Base-by-base conservation (phyloP, 2,888 invertebrate species). In the Microdon myrmicae region DNA sequence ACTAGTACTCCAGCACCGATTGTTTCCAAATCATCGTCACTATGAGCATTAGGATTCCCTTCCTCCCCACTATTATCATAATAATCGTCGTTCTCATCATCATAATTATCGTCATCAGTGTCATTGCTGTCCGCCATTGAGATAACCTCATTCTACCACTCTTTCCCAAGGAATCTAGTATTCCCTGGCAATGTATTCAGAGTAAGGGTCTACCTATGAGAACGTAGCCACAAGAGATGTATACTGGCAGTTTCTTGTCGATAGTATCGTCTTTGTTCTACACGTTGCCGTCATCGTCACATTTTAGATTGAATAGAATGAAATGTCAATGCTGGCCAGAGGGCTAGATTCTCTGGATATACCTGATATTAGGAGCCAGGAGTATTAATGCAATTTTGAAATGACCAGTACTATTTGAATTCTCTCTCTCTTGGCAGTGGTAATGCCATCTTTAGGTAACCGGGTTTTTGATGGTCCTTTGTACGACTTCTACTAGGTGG, bases 241-340 rank as follows among this genome's bases (percentile, higher is more conserved):
- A 13, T 38, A 17, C 39, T 23, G 58, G n/a, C 16, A 32, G 34
- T 28, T 47, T 39, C 45, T 31, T 26, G 28, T 35, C 16, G 39
- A 53, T 53, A 28, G 34, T 44, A 55, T 56, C 67, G 51, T 34
- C 55, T 49, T 31, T 37, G 17, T 61, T 20, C 41, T 25, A 25
- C 10, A 25, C 49, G 17, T 29, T 35, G 32, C 34, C 44, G 20
- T 61, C 56, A 34, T 54, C 48, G 45, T 61, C 49, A 41, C 25
- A 55, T 48, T 60, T 55, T 25, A 23, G 58, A 68, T 67, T 58
- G 69, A 69, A 70, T 69, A 68, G 69, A 70, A 70, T 68, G 67
- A 69, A 70, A 69, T 69, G 70, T 68, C 70, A 70, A 69, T 70
- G 68, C 51, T 54, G 35, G 61, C 70, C 68, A n/a, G 22, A 3